phyloP scores from a whole-genome alignment of 2,797 vertebrate species.

The Catharus ustulatus region DNA sequence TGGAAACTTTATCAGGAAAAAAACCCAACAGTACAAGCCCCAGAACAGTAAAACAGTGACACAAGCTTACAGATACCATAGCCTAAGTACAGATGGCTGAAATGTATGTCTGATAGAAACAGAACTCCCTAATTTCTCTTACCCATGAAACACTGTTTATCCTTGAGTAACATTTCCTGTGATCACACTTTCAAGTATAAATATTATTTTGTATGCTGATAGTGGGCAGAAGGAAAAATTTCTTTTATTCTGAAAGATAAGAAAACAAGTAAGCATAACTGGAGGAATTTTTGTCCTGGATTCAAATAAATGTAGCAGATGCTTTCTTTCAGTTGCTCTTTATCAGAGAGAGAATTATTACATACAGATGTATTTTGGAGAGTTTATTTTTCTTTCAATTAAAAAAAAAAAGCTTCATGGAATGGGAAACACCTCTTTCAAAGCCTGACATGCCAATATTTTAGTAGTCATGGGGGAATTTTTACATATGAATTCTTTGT shows the following conservation, averaged over 20 bases:
- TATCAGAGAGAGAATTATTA: constrained; percentile 32
- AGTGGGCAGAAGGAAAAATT: constrained; percentile 16
- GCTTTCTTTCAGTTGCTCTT: constrained; percentile 56
- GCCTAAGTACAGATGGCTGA: neutral
- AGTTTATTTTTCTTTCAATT: constrained; percentile 54
- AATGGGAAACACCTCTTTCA: constrained; percentile 5
- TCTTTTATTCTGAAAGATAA: constrained; percentile 37
- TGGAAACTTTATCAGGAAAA: neutral
- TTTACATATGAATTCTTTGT: neutral
- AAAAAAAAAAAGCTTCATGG: neutral
- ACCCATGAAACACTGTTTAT: neutral
- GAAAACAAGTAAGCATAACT: constrained; percentile 34
- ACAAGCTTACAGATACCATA: neutral
- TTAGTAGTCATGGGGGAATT: neutral
- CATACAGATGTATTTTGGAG: constrained; percentile 49
- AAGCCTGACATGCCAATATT: neutral
- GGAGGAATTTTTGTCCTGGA: neutral
- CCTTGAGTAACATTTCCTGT: constrained; percentile 24
- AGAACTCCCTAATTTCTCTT: neutral
- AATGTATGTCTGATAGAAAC: neutral
- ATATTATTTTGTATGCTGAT: constrained; percentile 33
- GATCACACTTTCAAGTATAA: constrained; percentile 40
- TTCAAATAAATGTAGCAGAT: constrained; percentile 44
- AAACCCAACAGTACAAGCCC: neutral
- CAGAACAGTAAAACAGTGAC: neutral